Base-by-base conservation (phyloP, 2,888 invertebrate genomes). In the Thymelicus lineola region DNA sequence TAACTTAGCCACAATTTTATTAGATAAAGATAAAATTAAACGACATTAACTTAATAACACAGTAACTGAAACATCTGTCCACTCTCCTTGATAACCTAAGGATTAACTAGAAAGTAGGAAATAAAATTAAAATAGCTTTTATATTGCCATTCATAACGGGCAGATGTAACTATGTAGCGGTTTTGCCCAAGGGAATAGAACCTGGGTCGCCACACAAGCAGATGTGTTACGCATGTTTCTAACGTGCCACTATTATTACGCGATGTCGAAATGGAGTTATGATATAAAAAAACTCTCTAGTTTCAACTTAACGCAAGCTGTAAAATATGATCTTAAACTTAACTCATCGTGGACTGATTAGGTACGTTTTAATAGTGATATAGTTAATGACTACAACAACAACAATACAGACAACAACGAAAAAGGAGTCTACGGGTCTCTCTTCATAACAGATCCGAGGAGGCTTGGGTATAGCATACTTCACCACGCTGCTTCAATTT, bases 41-140 rank as follows among this genome's bases (percentile, higher is more conserved):
- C 45, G 45, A 14, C 12, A 45, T 14, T 45, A 14, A 14, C n/a
- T 50, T 50, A 50, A 9, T 50, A 48, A 48, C 15, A 50, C 17
- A 17, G 15, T 17, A 50, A 17, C 9, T 7, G 7, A n/a, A 50
- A 50, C 48, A 50, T 50, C 48, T 50, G 48, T 50, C 17, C 15
- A 28, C 35, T 64, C 42, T 64, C 64, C 20, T 64, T 55, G 36
- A 64, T 64, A 55, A 64, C 53, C n/a, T 46, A 64, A 64, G 64
- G 35, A 64, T 45, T 15, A 55, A 36, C 50, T 63, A 63, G 63
- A 63, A 63, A 63, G 63, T 64, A n/a, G 53, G 12, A 42, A 59
- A 20, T n/a, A 6, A 42, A 61, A 46, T 62, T 62, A 36, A 62
- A 50, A 7, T 28, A 20, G 12, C 14, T 45, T 55, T 53, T 55